Conservation (phyloP, 2,113 vertebrate species). For the Stegastes partitus region DNA sequence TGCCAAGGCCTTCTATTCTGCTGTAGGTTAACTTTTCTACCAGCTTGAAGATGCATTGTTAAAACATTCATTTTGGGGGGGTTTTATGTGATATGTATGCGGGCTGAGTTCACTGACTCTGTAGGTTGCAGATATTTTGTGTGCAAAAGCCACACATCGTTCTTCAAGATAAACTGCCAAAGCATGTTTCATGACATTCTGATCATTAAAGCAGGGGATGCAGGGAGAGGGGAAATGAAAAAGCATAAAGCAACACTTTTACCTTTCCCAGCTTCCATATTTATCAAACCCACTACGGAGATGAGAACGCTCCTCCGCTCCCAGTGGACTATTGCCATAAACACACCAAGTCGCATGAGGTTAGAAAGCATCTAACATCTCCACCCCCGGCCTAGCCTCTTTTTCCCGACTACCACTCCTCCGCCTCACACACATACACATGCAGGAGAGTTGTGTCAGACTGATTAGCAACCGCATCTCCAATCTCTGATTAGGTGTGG, state of each 20-base stretch:
- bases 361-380: conserved; percentile 50
- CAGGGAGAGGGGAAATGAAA: conserved; percentile 49
- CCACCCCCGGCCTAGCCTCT: conserved; percentile 22
- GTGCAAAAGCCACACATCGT: conserved; percentile 41
- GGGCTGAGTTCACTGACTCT: conserved; percentile 54
- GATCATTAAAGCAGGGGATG: conserved; percentile 61
- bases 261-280: conserved; percentile 30
- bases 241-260: conserved; percentile 51
- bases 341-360: conserved; percentile 58
- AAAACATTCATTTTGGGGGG: conserved; percentile 57
- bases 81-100: conserved; percentile 68
- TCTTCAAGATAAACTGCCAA: conserved; percentile 53
- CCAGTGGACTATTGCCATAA: conserved; percentile 46
- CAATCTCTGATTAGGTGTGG: conserved; percentile 80
- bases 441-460: conserved; percentile 62
- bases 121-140: conserved; percentile 66
- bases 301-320: conserved; percentile 49
- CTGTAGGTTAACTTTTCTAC: conserved; percentile 16
- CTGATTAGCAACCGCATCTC: conserved; percentile 81
- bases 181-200: conserved; percentile 64
- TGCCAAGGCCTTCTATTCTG: conserved; percentile 26
- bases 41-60: conserved; percentile 63
- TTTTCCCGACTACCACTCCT: conserved; percentile 27
- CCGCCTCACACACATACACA: conserved; percentile 24
- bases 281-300: conserved; percentile 47